Conservation (phyloP, 2,113 vertebrate species). For the Platichthys flesus region DNA sequence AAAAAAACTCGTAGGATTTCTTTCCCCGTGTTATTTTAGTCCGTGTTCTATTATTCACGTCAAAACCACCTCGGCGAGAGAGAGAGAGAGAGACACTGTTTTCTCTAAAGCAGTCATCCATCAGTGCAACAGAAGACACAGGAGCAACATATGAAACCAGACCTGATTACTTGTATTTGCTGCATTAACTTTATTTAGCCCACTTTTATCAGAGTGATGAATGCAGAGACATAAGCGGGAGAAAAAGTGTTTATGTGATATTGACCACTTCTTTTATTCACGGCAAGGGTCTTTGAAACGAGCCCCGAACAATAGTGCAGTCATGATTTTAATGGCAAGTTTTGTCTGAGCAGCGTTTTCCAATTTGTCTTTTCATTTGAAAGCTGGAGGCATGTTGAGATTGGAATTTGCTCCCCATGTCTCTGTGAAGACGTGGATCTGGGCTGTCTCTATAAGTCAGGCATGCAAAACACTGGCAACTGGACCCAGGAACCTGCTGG, state of each 20-base stretch:
- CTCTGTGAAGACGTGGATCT: too few relatives aligned
- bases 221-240: not conserved
- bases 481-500: too few relatives aligned
- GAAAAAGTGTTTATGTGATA: conserved; percentile 31
- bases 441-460: too few relatives aligned
- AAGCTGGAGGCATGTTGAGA: too few relatives aligned
- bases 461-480: too few relatives aligned
- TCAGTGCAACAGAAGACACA: conserved; percentile 32
- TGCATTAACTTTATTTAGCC: conserved; percentile 38
- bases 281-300: not conserved
- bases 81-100: conserved; percentile 35
- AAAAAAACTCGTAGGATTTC: not conserved
- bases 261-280: conserved; percentile 8
- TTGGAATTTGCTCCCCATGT: too few relatives aligned
- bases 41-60: conserved; percentile 16
- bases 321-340: conserved; percentile 7
- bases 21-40: conserved; percentile 2
- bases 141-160: conserved; percentile 27
- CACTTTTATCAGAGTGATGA: conserved; percentile 27
- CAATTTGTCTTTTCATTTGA: too few relatives aligned
- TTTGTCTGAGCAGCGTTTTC: too few relatives aligned
- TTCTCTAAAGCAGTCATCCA: conserved; percentile 50
- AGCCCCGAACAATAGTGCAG: conserved; percentile 1
- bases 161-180: conserved; percentile 1
- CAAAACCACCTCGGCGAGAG: conserved; percentile 30